Evolutionary conservation across 2,113 vertebrate genomes (phyloP).

Genomic region (Todiramphus chloris): DNA sequence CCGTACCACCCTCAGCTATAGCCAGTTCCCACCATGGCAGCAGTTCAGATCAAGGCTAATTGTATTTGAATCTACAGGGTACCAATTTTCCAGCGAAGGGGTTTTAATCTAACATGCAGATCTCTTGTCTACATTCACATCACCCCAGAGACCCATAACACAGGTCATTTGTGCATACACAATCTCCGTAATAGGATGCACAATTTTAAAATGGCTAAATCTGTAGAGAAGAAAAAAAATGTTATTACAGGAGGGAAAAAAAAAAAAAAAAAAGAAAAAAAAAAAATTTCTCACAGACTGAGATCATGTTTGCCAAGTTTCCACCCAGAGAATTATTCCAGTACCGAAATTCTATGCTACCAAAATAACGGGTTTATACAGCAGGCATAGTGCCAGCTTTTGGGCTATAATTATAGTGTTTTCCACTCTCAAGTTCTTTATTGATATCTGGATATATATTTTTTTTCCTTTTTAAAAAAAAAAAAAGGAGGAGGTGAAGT

Average conservation of each 20-base stretch:
- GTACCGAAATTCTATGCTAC: slow-evolving; percentile 58
- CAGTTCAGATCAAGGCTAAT: slow-evolving; percentile 54
- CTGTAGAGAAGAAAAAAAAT: slow-evolving; percentile 36
- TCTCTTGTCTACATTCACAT: slow-evolving; percentile 66
- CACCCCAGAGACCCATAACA: slow-evolving; percentile 64
- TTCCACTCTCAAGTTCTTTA: slow-evolving; percentile 63
- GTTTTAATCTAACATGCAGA: slow-evolving; percentile 70
- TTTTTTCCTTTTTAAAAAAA: neutral
- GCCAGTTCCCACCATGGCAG: neutral
- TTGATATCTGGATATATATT: slow-evolving; percentile 47
- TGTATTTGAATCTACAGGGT: slow-evolving; percentile 55
- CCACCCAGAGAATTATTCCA: slow-evolving; percentile 70
- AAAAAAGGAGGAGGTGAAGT: slow-evolving; percentile 21
- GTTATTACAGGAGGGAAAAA: slow-evolving; percentile 47
- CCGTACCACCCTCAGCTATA: neutral
- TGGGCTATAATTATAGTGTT: slow-evolving; percentile 71
- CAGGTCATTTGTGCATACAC: slow-evolving; percentile 67
- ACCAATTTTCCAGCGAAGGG: slow-evolving; percentile 66
- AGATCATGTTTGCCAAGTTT: slow-evolving; percentile 68
- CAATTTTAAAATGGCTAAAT: slow-evolving; percentile 59
- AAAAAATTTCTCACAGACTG: slow-evolving; percentile 59
- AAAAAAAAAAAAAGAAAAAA: slow-evolving; percentile 37
- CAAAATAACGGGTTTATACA: slow-evolving; percentile 66
- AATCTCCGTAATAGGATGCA: slow-evolving; percentile 64
- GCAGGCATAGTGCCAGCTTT: slow-evolving; percentile 63